Percentiles rank a stretch among this genome's conserved stretches.
These are phyloP conservation scores for Bos indicus DNA, from an alignment of 2,113 vertebrate species.

Conservation along the genomic window DNA sequence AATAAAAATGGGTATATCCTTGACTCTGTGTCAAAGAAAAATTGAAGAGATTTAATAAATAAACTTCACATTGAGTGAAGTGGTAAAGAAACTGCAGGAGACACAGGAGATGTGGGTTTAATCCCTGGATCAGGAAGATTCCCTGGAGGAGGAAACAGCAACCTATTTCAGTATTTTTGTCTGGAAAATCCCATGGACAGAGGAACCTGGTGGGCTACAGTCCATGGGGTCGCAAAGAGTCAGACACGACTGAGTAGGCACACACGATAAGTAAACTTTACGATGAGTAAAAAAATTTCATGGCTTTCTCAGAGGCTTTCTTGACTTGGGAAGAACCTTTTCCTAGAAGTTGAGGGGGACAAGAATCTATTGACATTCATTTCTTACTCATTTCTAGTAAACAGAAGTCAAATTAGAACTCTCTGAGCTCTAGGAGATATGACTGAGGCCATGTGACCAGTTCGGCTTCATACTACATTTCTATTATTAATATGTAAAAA, in stretches of 20 bases:
- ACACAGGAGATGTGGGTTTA: not conserved
- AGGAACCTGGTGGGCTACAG: not conserved
- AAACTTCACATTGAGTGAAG: not conserved
- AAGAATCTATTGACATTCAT: conserved; percentile 5
- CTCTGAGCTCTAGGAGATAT: not conserved
- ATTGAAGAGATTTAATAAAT: conserved; percentile 6
- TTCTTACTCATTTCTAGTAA: conserved; percentile 22
- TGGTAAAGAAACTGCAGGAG: not conserved
- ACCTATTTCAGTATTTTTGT: not conserved
- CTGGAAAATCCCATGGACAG: not conserved
- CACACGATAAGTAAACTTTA: not conserved
- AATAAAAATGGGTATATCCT: conserved; percentile 19
- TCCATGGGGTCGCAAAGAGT: not conserved
- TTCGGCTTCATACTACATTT: not conserved
- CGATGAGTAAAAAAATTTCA: not conserved
- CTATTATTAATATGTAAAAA: not conserved
- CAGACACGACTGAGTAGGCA: not conserved
- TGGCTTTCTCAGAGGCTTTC: not conserved
- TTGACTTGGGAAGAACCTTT: not conserved
- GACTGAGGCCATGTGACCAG: not conserved
- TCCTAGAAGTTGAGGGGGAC: not conserved
- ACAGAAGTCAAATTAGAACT: conserved; percentile 12
- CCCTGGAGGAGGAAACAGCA: not conserved
- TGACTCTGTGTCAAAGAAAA: conserved; percentile 12
- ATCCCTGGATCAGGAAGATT: not conserved